Evolutionary conservation across 2,113 vertebrate genomes (phyloP).

Genomic region (Cebus imitator): DNA sequence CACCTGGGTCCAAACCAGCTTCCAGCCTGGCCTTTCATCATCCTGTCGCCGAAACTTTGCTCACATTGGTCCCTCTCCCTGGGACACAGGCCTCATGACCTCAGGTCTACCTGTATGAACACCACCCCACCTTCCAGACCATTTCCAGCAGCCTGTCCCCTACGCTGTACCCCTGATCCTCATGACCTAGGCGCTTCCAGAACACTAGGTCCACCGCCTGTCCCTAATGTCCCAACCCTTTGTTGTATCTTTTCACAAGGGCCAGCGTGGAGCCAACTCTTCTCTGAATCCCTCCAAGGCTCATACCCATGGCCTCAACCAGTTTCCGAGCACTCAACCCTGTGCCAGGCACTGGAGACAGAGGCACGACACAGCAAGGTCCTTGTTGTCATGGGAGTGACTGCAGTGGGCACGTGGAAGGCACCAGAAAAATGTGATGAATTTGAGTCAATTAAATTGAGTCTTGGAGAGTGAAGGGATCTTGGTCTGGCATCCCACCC

Average conservation of each 20-base stretch:
- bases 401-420: background rate
- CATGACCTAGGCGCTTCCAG: background rate
- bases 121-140: background rate
- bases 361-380: background rate
- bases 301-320: rapidly evolving
- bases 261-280: background rate
- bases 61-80: rapidly evolving
- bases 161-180: background rate
- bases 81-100: rapidly evolving
- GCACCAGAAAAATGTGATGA: background rate
- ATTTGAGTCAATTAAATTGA: background rate
- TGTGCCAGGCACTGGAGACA: background rate
- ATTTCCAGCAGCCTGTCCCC: background rate
- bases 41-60: background rate
- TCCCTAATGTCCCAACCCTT: background rate
- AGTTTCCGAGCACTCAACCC: background rate
- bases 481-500: background rate
- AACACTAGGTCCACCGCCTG: background rate
- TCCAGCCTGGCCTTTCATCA: background rate
- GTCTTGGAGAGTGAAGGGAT: background rate
- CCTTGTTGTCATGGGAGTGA: background rate
- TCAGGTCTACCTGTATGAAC: rapidly evolving
- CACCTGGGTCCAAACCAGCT: background rate
- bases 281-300: background rate
- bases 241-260: background rate